These are phyloP conservation scores for Neomonachus schauinslandi DNA, from an alignment of 2,113 vertebrate genomes.

Conservation along the genomic window DNA sequence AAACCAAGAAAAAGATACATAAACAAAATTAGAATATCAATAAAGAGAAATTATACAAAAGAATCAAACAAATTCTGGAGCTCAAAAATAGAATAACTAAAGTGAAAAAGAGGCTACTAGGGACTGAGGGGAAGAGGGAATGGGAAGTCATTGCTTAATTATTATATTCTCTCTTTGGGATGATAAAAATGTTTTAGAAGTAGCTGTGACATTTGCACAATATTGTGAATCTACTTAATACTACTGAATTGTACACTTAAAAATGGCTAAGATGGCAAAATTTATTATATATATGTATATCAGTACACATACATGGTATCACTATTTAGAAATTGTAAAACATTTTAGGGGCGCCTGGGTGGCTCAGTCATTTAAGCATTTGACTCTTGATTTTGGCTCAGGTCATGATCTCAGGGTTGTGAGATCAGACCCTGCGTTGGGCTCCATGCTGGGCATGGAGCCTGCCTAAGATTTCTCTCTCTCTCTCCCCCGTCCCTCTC, in stretches of 20 bases:
- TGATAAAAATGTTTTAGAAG: neutral
- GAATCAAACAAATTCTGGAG: neutral
- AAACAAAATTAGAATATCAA: neutral
- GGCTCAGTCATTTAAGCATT: neutral
- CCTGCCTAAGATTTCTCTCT: neutral
- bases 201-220: neutral
- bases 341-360: neutral
- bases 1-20: neutral
- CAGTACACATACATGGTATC: neutral
- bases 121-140: neutral
- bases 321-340: neutral
- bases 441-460: neutral
- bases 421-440: neutral
- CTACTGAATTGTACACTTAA: neutral
- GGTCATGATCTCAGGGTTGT: neutral
- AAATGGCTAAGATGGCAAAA: neutral
- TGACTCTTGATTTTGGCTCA: neutral
- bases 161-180: neutral
- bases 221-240: neutral
- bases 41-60: neutral
- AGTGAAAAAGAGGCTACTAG: neutral
- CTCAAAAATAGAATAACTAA: neutral
- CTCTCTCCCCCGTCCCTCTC: no score
- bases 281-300: neutral
- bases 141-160: neutral